Base-by-base conservation (phyloP, 2,797 vertebrate species). In the Pogoniulus pusillus region DNA sequence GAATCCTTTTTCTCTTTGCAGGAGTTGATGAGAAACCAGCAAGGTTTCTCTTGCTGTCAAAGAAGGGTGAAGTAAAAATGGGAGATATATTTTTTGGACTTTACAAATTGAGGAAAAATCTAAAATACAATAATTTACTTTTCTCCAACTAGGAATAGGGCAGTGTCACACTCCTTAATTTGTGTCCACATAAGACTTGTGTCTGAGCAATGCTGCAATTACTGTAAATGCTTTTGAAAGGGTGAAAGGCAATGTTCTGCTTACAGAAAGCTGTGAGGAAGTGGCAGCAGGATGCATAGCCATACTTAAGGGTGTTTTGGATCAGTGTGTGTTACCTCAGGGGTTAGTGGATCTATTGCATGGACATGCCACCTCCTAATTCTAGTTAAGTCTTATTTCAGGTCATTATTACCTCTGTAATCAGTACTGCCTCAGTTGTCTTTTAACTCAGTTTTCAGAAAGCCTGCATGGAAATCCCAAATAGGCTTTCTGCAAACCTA, bases 311-410 rank as follows among this genome's bases (percentile, higher is more conserved):
- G 30, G 15, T 6, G 10, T 2, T 37, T 27, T 23, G 69, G 34
- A 34, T 58, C 32, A 1, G n/a, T 1, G 19, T 26, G 37, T 39
- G 12, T 17, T 32, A 2, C 5, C 1, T 2, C 77, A 49, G 29
- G 9, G 45, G 13, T 41, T 39, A 4, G 9, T 7, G 30, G 18
- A 23, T 17, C n/a, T 3, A 0, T 9, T 19, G 55, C 26, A 26
- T 0, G 3, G 53, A 22, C 13, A 0, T 4, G 14, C 47, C 1
- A 0, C 41, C 59, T 59, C 35, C 15, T 30, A 30, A 1, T 58
- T 77, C 32, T 26, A 49, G 15, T 39, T 51, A 27, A 51, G 49
- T 27, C 24, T 51, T 55, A 14, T 26, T 65, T 43, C 39, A 41
- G 26, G 71, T 51, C 22, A 26, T 22, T 29, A 26, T 18, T 34